Base-by-base conservation (phyloP, 2,113 vertebrate genomes). In the Ciconia stormi region DNA sequence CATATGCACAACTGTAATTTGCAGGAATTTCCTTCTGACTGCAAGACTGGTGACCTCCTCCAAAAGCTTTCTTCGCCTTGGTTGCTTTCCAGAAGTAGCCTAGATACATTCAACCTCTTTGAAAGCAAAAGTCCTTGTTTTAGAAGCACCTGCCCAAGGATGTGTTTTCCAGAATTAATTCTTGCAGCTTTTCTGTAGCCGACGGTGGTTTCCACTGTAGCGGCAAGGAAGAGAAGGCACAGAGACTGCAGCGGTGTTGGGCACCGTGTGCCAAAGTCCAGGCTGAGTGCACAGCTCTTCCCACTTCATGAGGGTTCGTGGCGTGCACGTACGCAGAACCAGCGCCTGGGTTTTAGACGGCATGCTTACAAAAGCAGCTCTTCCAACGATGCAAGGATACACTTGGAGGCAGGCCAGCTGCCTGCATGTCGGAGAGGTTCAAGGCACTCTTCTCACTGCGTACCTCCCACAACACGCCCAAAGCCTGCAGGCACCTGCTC, bases 291-390 rank as follows among this genome's bases (percentile, higher is more conserved):
- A 44, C 30, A 26, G 46, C 36, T 81, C 72, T 36, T 61, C 29
- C 72, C 19, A 1, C 52, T 6, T 3, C 25, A 13, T 0, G 2
- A 23, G 29, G 5, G 20, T 0, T 30, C 2, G 2, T 47, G n/a
- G 30, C 10, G 23, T 4, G 46, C 25, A 1, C 0, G 0, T 7
- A 63, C 20, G 4, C 13, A 32, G 34, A 55, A 7, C 25, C 1
- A 3, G 47, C 0, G 0, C 59, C 17, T 2, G 14, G n/a, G 9
- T 22, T 89, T 83, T 18, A 6, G 30, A 4, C 38, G 0, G 0
- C 1, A 1, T 1, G 56, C 74, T 55, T 5, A 7, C 83, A 49
- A 2, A 30, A 56, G 53, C 1, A 34, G 36, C 59, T 63, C 55
- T 30, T 61, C 29, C 2, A 22, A 49, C 1, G 20, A 13, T 49